A percentile compares a stretch with the other conserved stretches of the same genome.
Conservation (phyloP, 2,113 vertebrate species). For the Eudyptes chrysolophus region DNA sequence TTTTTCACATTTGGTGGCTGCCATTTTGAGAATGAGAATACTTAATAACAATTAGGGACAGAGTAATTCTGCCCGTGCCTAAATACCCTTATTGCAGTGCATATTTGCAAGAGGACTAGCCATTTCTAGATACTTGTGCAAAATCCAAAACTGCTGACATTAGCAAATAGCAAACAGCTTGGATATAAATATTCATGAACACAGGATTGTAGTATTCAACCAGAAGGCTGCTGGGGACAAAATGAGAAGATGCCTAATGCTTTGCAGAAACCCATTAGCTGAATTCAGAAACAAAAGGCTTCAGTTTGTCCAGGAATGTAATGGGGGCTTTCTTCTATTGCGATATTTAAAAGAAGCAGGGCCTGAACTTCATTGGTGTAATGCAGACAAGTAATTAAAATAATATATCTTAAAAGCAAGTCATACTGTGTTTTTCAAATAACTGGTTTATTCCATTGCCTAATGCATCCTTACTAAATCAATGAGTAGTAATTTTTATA, state of each 20-base stretch:
- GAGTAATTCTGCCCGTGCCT: background rate
- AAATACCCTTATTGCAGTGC: background rate
- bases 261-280: background rate
- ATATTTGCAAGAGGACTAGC: background rate
- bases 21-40: background rate
- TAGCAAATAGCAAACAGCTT: background rate
- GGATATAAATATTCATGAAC: background rate
- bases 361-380: background rate
- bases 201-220: background rate
- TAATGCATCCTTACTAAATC: background rate
- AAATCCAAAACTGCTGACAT: background rate
- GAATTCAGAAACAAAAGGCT: slow-evolving; percentile 14
- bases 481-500: background rate
- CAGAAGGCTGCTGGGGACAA: background rate
- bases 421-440: background rate
- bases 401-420: background rate
- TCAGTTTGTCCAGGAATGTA: background rate
- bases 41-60: background rate
- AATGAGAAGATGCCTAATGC: background rate
- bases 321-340: background rate
- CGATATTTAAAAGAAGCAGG: background rate
- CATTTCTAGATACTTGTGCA: background rate
- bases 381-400: slow-evolving; percentile 6
- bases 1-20: background rate
- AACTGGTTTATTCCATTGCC: background rate